Conservation (phyloP, 2,113 vertebrate genomes). For the Rattus norvegicus region DNA sequence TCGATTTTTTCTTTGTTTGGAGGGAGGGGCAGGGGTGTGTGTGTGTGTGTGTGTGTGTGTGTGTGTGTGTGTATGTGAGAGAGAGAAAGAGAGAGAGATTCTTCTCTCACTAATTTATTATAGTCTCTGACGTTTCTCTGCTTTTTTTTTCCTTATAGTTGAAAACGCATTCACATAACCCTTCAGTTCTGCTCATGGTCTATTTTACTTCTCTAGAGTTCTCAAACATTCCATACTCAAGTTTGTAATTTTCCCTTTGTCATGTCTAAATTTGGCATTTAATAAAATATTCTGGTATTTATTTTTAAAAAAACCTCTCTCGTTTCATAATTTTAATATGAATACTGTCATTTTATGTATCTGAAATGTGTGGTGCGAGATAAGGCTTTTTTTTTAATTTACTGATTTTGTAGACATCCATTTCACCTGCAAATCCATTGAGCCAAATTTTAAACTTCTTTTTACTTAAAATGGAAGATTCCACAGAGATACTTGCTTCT, state of each 20-base stretch:
- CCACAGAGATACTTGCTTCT: too few relatives aligned
- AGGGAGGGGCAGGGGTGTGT: too few relatives aligned
- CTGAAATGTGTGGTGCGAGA: background rate
- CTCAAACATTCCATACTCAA: background rate
- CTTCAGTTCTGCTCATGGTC: background rate
- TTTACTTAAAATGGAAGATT: background rate
- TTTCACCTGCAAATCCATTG: background rate
- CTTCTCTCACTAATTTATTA: background rate
- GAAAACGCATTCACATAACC: background rate
- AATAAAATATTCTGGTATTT: background rate
- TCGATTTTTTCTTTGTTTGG: background rate
- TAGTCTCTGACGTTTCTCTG: background rate
- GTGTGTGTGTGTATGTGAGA: too few relatives aligned
- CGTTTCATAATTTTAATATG: background rate
- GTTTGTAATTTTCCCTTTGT: background rate
- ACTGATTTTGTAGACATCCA: background rate
- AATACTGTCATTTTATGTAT: background rate
- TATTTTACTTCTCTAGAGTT: background rate
- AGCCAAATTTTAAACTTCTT: background rate
- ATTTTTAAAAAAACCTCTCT: background rate
- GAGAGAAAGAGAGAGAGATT: too few relatives aligned
- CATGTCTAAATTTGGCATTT: background rate
- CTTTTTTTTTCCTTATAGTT: background rate
- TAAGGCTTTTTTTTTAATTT: background rate
- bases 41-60: background rate